Base-by-base conservation (phyloP, 2,113 vertebrate genomes). In the Psilopsiagon aymara region DNA sequence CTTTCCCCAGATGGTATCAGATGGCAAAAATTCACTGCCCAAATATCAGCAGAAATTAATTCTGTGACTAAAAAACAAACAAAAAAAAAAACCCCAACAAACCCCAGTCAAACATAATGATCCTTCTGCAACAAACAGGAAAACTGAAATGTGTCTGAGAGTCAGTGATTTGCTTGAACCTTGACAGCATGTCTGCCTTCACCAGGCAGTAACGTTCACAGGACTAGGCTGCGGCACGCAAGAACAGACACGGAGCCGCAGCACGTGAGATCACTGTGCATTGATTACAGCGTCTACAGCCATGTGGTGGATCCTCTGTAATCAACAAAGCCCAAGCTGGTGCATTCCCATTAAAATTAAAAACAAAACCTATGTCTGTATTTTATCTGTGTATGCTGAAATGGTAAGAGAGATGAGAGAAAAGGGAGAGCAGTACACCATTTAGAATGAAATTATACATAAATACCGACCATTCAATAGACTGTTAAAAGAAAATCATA, bases 11-110 rank as follows among this genome's bases (percentile, higher is more conserved):
- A 43, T 13, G 39, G 29, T 33, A 51, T 75, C 93, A 95, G 66
- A 66, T 33, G 64, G 82, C 37, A 91, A 95, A 92, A 88, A 82
- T 23, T 71, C 81, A 74, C 64, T 76, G 78, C 75, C 86, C 53
- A 82, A 94, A 41, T 86, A 76, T 47, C 49, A 91, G 31, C 52
- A 86, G 80, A 82, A 81, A 83, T 94, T 49, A 91, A 84, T 75
- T 92, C 69, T 41, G 59, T 57, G 43, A 69, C 64, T 92, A 37
- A 89, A 92, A 94, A 33, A 7, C 68, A 87, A 77, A 59, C 57
- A 53, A 0, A 62, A 82, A 90, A 68, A 35, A 82, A 75, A 49
- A 17, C 6, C 57, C 11, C 67, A 85, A 37, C 49, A 86, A 49
- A 76, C 35, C 3, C 28, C 76, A 68, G 47, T 51, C 70, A 41